A percentile compares a stretch with the other conserved stretches of the same genome.
Evolutionary conservation across 2,797 vertebrate species (phyloP).

Genomic region (Diplodus sargus): DNA sequence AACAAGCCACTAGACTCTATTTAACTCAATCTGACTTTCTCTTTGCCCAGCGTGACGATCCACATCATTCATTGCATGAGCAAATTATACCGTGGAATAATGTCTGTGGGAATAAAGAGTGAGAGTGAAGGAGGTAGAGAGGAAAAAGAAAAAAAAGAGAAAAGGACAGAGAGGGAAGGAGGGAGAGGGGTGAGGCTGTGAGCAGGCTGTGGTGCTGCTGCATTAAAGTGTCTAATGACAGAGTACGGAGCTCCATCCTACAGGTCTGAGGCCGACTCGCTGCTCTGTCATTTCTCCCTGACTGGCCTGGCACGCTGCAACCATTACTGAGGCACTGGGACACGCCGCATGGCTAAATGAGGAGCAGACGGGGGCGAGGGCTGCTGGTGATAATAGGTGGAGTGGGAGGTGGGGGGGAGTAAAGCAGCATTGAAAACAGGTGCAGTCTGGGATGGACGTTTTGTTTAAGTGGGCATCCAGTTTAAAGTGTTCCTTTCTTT

Average conservation of each 20-base stretch:
- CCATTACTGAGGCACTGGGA: slow-evolving; percentile 72
- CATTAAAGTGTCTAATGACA: slow-evolving; percentile 83
- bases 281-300: slow-evolving; percentile 80
- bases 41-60: slow-evolving; percentile 46
- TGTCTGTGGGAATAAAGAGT: slow-evolving; percentile 66
- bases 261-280: slow-evolving; percentile 76
- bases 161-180: background rate
- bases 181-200: slow-evolving; percentile 45
- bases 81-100: slow-evolving; percentile 59
- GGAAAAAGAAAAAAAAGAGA: slow-evolving; percentile 9
- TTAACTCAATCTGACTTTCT: slow-evolving; percentile 32
- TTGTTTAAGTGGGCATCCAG: background rate
- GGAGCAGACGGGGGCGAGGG: slow-evolving; percentile 56
- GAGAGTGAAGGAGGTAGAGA: slow-evolving; percentile 69
- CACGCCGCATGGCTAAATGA: slow-evolving; percentile 67
- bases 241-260: slow-evolving; percentile 71
- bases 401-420: background rate
- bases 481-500: background rate
- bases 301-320: slow-evolving; percentile 73
- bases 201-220: slow-evolving; percentile 68
- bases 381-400: slow-evolving; percentile 24
- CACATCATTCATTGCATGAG: slow-evolving; percentile 44
- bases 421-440: slow-evolving; percentile 53
- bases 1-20: slow-evolving; percentile 26
- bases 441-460: slow-evolving; percentile 36